These are phyloP conservation scores for Leptura quadrifasciata DNA, from an alignment of 2,888 invertebrate genomes.

Conservation along the genomic window DNA sequence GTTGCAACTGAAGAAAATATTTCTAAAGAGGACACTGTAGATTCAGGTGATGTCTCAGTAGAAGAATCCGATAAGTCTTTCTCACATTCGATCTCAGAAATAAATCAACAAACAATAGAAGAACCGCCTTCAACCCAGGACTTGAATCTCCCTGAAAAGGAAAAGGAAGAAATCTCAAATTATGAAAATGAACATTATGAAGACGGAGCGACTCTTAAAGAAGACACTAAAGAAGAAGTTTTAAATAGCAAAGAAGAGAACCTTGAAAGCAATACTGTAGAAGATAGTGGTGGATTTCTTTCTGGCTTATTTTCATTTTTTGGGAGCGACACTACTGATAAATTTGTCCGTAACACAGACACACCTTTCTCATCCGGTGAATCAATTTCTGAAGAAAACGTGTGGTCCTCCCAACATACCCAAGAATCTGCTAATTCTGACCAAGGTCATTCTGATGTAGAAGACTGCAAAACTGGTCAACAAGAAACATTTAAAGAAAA, in stretches of 20 bases:
- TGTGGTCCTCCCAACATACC: slow-evolving; percentile 9
- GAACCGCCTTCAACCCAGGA: no score
- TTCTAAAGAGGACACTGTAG: neutral
- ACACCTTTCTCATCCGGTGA: neutral
- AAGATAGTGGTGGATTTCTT: slow-evolving; percentile 35
- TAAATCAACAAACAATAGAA: no score
- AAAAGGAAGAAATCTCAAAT: neutral
- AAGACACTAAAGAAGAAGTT: neutral
- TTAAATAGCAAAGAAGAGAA: neutral
- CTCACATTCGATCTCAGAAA: no score
- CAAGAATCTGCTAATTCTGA: slow-evolving; percentile 10
- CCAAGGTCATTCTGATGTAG: slow-evolving; percentile 41
- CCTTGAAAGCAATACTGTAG: neutral
- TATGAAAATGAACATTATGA: neutral
- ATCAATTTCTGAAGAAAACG: neutral
- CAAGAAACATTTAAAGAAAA: neutral
- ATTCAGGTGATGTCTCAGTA: neutral
- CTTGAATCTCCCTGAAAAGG: no score
- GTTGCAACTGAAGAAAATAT: neutral
- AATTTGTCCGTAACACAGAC: neutral
- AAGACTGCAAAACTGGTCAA: slow-evolving; percentile 25
- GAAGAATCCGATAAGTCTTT: neutral
- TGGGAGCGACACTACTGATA: slow-evolving; percentile 21
- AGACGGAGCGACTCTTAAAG: neutral
- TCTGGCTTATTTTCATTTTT: slow-evolving; percentile 43